Evolutionary conservation across 2,888 invertebrate species (phyloP).

Genomic region (Eustalomyia histrio): DNA sequence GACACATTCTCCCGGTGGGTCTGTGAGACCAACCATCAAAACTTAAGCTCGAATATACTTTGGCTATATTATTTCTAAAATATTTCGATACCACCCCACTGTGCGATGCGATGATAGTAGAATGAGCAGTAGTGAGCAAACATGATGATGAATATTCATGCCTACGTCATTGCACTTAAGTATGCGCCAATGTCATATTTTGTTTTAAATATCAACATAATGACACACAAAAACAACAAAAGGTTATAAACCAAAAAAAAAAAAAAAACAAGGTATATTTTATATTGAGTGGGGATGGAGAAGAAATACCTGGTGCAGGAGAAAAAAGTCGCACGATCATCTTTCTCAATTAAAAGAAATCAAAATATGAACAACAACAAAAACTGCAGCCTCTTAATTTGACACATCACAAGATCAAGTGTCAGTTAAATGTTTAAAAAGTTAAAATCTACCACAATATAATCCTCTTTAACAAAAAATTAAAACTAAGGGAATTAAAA

Average conservation of each 20-base stretch:
- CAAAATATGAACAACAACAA: constrained; percentile 26
- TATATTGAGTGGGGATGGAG: not conserved
- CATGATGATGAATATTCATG: constrained; percentile 63
- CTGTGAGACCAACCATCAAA: too few species aligned
- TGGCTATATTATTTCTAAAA: too few species aligned
- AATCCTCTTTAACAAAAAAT: constrained; percentile 32
- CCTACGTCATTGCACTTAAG: constrained; percentile 71
- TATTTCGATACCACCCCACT: too few species aligned
- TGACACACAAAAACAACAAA: constrained; percentile 38
- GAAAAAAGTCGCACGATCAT: constrained; percentile 75
- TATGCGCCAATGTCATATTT: constrained; percentile 72
- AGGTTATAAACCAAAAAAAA: constrained; percentile 18
- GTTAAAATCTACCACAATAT: constrained; percentile 60
- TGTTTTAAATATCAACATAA: constrained; percentile 27
- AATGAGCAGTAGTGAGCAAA: constrained; percentile 27
- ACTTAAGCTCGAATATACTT: too few species aligned
- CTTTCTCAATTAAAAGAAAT: constrained; percentile 61
- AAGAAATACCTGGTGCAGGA: constrained; percentile 9
- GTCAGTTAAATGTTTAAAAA: constrained; percentile 68
- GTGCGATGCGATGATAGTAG: constrained; percentile 15
- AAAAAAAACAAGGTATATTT: not conserved
- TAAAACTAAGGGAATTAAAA: constrained; percentile 36
- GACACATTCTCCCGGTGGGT: too few species aligned
- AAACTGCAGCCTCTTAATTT: constrained; percentile 76
- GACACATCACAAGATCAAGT: constrained; percentile 78